Evolutionary conservation across 2,797 vertebrate genomes (phyloP).

Genomic region (Bradypodion ventrale): DNA sequence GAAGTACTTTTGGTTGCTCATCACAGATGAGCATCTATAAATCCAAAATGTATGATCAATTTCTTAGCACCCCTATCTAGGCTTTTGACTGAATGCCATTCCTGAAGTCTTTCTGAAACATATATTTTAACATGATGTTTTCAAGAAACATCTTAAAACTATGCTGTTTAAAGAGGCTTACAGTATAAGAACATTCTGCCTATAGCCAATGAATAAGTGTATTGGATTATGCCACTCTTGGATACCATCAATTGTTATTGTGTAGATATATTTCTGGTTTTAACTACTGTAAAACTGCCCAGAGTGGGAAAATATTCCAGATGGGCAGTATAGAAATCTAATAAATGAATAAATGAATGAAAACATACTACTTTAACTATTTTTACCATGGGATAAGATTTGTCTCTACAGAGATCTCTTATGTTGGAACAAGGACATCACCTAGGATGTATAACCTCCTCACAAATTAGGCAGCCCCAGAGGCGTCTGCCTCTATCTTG

Average conservation of each 20-base stretch:
- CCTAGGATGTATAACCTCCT: slow-evolving; percentile 44
- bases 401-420: slow-evolving; percentile 34
- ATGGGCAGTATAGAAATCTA: no score
- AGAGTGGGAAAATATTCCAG: no score
- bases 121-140: slow-evolving; percentile 37
- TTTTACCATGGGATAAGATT: slow-evolving; percentile 31
- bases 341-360: no score
- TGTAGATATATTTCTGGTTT: no score
- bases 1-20: background rate
- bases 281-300: no score
- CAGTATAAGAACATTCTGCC: no score
- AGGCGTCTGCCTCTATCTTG: slow-evolving; percentile 46
- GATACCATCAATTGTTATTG: no score
- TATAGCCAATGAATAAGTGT: no score
- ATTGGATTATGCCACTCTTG: no score
- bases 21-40: background rate
- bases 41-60: background rate
- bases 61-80: background rate
- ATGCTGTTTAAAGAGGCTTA: no score
- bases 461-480: slow-evolving; percentile 29
- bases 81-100: background rate
- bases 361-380: slow-evolving; percentile 37
- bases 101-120: slow-evolving; percentile 6
- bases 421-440: slow-evolving; percentile 23
- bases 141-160: no score